These are phyloP conservation scores for Uropsilus gracilis DNA, from an alignment of 2,113 vertebrate genomes.

Conservation along the genomic window DNA sequence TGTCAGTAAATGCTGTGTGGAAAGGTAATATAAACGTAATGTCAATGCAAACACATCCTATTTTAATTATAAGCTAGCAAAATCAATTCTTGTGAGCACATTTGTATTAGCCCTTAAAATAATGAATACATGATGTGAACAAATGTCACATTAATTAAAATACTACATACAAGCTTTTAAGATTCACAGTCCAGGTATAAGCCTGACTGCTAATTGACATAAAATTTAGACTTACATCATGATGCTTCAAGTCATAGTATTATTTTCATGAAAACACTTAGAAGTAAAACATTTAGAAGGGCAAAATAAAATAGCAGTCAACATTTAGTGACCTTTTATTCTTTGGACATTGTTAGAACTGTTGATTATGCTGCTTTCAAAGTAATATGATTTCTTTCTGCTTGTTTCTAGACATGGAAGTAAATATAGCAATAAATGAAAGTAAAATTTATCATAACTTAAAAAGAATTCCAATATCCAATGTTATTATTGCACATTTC, in stretches of 20 bases:
- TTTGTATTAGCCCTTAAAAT: slow-evolving; percentile 43
- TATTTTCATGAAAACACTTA: background rate
- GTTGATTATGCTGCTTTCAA: background rate
- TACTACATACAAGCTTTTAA: slow-evolving; percentile 28
- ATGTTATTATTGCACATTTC: slow-evolving; percentile 17
- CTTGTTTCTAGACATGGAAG: background rate
- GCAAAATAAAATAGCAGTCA: background rate
- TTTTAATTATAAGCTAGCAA: slow-evolving; percentile 72
- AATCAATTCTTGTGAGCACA: slow-evolving; percentile 38
- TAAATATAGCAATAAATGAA: background rate
- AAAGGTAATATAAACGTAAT: slow-evolving; percentile 65
- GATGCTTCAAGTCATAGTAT: background rate
- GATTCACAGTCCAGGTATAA: background rate
- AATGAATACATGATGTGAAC: slow-evolving; percentile 64
- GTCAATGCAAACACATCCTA: slow-evolving; percentile 7
- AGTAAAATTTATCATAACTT: slow-evolving; percentile 1
- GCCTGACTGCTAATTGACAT: background rate
- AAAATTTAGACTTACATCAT: slow-evolving; percentile 31
- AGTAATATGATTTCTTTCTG: background rate
- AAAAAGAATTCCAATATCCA: background rate
- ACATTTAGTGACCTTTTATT: background rate
- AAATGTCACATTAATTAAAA: slow-evolving; percentile 60
- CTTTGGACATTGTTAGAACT: background rate
- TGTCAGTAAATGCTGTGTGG: slow-evolving; percentile 70
- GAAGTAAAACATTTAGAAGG: background rate